Base-by-base conservation (phyloP, 2,888 invertebrate species). In the Agrotis ipsilon region DNA sequence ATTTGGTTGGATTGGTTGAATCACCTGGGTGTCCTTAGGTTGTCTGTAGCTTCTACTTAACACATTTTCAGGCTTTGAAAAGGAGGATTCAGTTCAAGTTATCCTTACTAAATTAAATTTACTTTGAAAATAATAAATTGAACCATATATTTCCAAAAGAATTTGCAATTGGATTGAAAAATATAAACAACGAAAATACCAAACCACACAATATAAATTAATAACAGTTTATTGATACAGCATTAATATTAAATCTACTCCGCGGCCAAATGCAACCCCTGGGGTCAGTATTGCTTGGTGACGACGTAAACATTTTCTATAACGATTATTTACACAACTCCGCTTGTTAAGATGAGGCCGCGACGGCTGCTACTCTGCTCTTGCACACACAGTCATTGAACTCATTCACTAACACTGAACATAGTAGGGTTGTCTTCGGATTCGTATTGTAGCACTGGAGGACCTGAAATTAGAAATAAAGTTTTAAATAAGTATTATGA, bases 341-440 rank as follows among this genome's bases (percentile, higher is more conserved):
- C 46, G 14, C 46, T 43, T 46, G 84, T 84, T 94, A 95, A 82
- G 95, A 94, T 2, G 92, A 88, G 19, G 94, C 93, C 0, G 95
- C 88, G 46, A 96, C 91, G 0, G 96, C 94, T 16, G 95, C 92
- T 55, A 96, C 88, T 81, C 96, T 90, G 87, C 95, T 96, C 89
- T 93, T 92, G 92, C 96, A 96, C 60, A 96, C 96, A 92, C 96
- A 96, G 91, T 96, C 95, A 94, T 96, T 96, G 89, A 96, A 96
- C 87, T 96, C 88, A 91, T 94, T 95, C 87, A 96, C 96, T 92
- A 96, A 78, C 90, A 94, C 92, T 87, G 96, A 96, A 93, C 96
- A 96, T 76, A 94, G 74, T 27, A 96, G 91, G 27, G 96, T 91
- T 87, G 93, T 94, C 85, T 92, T 87, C 5, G 96, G 94, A 79